phyloP scores from a whole-genome alignment of 2,113 vertebrate species.

The Lipophrys pholis region DNA sequence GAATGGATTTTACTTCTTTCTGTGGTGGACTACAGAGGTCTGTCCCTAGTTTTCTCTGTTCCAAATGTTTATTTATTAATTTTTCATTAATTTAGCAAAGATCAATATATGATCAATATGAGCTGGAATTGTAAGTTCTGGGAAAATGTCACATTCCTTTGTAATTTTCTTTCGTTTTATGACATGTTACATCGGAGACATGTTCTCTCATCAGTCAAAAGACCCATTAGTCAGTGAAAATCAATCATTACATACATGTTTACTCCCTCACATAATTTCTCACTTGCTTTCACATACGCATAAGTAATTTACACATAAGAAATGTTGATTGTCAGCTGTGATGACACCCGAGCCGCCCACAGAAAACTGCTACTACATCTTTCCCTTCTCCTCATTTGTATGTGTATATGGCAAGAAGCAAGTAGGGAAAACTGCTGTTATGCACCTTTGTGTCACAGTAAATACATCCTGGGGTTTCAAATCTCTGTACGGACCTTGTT shows the following conservation, averaged over 20 bases:
- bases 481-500: conserved; percentile 2
- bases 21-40: too few species aligned
- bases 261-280: conserved; percentile 15
- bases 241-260: conserved; percentile 4
- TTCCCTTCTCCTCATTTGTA: conserved; percentile 19
- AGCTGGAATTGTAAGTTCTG: too few species aligned
- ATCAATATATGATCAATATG: too few species aligned
- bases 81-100: too few species aligned
- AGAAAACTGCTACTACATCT: conserved; percentile 38
- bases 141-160: too few species aligned
- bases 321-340: conserved; percentile 44
- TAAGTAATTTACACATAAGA: conserved; percentile 23
- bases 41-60: too few species aligned
- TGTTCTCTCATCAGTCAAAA: too few species aligned
- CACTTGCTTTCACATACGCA: conserved; percentile 24
- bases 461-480: background rate
- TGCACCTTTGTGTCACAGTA: background rate
- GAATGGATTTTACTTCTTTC: too few species aligned
- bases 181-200: too few species aligned
- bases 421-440: background rate
- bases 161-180: background rate
- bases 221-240: background rate
- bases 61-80: too few species aligned
- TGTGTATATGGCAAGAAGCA: conserved; percentile 7
- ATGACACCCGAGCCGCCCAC: conserved; percentile 45